phyloP scores from a whole-genome alignment of 2,113 vertebrate genomes.

The Psettodes erumei region DNA sequence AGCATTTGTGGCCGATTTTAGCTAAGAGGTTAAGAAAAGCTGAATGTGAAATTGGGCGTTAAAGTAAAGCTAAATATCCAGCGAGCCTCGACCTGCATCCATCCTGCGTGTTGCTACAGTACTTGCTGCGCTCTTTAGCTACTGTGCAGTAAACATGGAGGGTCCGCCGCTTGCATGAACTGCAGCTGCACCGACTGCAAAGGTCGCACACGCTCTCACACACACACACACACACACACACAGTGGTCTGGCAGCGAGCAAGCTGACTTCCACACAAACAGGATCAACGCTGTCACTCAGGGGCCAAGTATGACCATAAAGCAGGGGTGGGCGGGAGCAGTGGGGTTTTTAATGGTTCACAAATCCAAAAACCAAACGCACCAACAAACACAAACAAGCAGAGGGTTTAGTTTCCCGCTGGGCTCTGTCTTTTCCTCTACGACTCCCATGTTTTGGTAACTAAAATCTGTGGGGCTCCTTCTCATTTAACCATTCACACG shows the following conservation, averaged over 20 bases:
- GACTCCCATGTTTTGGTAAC: background rate
- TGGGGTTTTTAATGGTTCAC: conserved; percentile 50
- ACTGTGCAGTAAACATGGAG: conserved; percentile 23
- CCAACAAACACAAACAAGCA: conserved; percentile 35
- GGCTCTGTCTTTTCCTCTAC: background rate
- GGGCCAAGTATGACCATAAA: conserved; percentile 26
- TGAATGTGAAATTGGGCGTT: background rate
- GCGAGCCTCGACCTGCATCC: no score
- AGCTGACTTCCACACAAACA: conserved; percentile 9
- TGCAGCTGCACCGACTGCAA: no score
- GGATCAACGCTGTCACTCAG: background rate
- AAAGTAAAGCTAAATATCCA: conserved; percentile 24
- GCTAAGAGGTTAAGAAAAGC: background rate
- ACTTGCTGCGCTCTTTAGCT: conserved; percentile 56
- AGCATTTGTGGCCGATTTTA: background rate
- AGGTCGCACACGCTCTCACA: no score
- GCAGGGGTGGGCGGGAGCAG: conserved; percentile 12
- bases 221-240: conserved; percentile 12
- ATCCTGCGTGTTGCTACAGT: conserved; percentile 64
- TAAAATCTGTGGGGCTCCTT: conserved; percentile 1
- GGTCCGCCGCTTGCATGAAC: background rate
- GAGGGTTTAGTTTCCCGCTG: background rate
- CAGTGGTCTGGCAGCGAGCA: background rate
- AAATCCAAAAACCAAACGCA: conserved; percentile 37
- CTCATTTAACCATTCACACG: background rate